Percentiles rank a stretch among this genome's conserved stretches.
phyloP scores from a whole-genome alignment of 1,140 invertebrate species.

The Pseudachorutes palmiensis region DNA sequence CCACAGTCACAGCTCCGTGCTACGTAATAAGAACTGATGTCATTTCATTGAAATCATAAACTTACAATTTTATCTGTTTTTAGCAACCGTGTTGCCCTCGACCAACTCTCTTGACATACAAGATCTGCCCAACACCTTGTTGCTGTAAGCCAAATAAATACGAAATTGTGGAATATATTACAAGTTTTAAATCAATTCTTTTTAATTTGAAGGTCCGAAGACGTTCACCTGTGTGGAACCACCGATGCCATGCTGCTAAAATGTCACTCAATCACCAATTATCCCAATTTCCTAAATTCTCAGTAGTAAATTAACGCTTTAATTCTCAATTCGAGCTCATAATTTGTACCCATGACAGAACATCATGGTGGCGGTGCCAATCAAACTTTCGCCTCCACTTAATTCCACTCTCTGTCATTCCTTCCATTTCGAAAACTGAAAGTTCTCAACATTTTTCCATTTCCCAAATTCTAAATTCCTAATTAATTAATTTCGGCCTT shows the following conservation, averaged over 20 bases:
- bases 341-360: too few species aligned
- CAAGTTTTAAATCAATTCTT: background rate
- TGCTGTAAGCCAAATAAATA: background rate
- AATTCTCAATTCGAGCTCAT: too few species aligned
- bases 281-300: background rate
- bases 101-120: conserved; percentile 1
- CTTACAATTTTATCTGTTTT: background rate
- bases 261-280: background rate
- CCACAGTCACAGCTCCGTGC: conserved; percentile 1
- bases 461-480: too few species aligned
- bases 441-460: too few species aligned
- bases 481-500: too few species aligned
- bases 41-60: background rate
- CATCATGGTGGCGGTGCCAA: too few species aligned
- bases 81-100: background rate
- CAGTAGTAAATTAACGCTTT: too few species aligned
- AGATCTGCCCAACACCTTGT: conserved; percentile 2
- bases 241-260: background rate
- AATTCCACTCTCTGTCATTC: too few species aligned
- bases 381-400: too few species aligned
- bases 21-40: background rate
- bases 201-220: background rate
- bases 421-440: too few species aligned
- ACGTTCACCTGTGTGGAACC: background rate
- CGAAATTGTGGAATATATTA: background rate